Evolutionary conservation across 2,888 invertebrate species (phyloP).

Genomic region (Phortica okadai): DNA sequence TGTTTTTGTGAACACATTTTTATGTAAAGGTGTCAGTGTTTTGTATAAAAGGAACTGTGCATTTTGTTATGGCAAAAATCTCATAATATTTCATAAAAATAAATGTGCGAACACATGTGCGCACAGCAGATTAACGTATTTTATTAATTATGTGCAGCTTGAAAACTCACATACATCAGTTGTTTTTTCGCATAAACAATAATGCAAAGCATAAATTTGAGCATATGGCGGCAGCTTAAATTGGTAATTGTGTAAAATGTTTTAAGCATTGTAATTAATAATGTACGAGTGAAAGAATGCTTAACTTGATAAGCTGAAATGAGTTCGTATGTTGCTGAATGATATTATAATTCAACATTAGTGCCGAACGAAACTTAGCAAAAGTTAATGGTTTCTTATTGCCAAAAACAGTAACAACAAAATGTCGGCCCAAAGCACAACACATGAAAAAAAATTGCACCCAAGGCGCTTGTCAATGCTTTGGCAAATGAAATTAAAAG

Average conservation of each 20-base stretch:
- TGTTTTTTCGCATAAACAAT: not conserved
- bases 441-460: constrained; percentile 8
- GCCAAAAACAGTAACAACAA: not conserved
- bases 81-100: not conserved
- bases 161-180: not conserved
- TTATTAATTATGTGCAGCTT: not conserved
- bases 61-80: constrained; percentile 32
- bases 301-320: too few relatives aligned
- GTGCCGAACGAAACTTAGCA: too few relatives aligned
- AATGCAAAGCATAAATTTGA: not conserved
- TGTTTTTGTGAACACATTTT: not conserved
- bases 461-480: not conserved
- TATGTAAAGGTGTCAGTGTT: constrained; percentile 45
- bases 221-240: too few relatives aligned
- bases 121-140: not conserved
- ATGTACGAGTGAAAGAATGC: too few relatives aligned
- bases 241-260: too few relatives aligned
- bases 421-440: not conserved
- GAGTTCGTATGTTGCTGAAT: too few relatives aligned
- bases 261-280: too few relatives aligned
- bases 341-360: too few relatives aligned
- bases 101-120: not conserved
- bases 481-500: not conserved
- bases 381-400: not conserved
- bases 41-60: constrained; percentile 22